Conservation (phyloP, 2,888 invertebrate genomes). For the Lasioglossum pauxillum region DNA sequence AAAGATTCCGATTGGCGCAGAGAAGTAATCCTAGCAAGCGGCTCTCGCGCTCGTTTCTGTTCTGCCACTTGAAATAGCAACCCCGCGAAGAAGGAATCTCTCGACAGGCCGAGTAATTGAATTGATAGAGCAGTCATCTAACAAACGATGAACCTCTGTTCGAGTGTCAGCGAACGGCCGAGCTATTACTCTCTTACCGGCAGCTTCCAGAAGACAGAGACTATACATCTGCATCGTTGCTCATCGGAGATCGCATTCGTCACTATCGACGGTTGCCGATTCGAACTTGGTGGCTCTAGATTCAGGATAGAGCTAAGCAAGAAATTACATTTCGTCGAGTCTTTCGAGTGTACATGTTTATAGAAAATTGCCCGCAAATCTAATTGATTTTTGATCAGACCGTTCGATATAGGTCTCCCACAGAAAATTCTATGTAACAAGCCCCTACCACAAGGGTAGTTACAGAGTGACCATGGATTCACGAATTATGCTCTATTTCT, state of each 20-base stretch:
- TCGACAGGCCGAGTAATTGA: slow-evolving; percentile 7
- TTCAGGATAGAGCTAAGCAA: not conserved
- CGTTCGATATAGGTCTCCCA: too few relatives aligned
- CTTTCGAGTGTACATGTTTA: not conserved
- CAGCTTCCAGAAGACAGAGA: not conserved
- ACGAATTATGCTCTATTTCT: too few relatives aligned
- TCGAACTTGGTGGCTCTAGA: not conserved
- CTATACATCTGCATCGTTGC: not conserved
- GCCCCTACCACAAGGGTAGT: too few relatives aligned
- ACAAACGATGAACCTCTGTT: slow-evolving; percentile 17
- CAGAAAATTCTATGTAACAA: too few relatives aligned
- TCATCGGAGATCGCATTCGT: not conserved
- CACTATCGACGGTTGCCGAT: not conserved
- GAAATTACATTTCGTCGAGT: not conserved
- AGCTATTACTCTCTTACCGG: not conserved
- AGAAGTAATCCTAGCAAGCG: not conserved
- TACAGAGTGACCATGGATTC: too few relatives aligned
- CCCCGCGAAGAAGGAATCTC: slow-evolving; percentile 7
- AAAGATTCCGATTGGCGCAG: not conserved
- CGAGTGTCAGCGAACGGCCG: slow-evolving; percentile 24
- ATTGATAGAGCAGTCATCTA: slow-evolving; percentile 1
- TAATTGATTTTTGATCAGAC: too few relatives aligned
- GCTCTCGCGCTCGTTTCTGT: not conserved
- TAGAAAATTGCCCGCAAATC: too few relatives aligned
- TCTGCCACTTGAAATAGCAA: slow-evolving; percentile 7